Evolutionary conservation across 2,888 invertebrate genomes (phyloP), one percentile per base, ranked within the genome.

Genomic region (Limnephilus marmoratus): DNA sequence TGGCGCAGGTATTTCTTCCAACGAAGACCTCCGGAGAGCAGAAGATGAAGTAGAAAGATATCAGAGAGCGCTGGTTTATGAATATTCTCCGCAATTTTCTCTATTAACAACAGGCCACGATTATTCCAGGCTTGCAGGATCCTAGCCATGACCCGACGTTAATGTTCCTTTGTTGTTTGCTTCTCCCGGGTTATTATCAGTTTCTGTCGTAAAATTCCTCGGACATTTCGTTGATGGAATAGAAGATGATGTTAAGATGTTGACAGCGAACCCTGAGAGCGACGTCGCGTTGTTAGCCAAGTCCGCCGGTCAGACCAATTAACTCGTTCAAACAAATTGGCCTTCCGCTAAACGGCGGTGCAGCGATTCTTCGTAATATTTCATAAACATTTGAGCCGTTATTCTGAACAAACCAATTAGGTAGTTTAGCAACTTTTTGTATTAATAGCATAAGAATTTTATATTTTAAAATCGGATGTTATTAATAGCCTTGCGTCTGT

Each of bases 151-250:
- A 45, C 85, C 29, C 83, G 53, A 68, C 53, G 85, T 92, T 93
- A 93, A 93, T 93, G 93, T 82, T 83, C 93, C 93, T 93, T 93
- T 93, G 93, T 93, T 90, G 81, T 91, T 90, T 91, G 83, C 87
- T 91, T 91, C 86, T 91, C 91, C 91, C 85, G 53, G 85, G 91
- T 82, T 82, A 90, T 91, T 92, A 91, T 92, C 88, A 68, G 34
- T 90, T 88, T 34, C 83, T 88, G 85, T 91, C 88, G 34, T 92
- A 89, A 92, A 92, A 90, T 90, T 29, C 80, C 45, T 86, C 85
- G 34, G 82, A 92, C 87, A 93, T 91, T 93, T 91, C 53, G 34
- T 31, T 49, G 85, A 80, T 80, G 37, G 68, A 68, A 88, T 31
- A 68, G 88, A 80, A 80, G 31, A 80, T 80, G 68, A 80, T 45